These are phyloP conservation scores for Watsonalla binaria DNA, from an alignment of 2,888 invertebrate species.

Conservation along the genomic window DNA sequence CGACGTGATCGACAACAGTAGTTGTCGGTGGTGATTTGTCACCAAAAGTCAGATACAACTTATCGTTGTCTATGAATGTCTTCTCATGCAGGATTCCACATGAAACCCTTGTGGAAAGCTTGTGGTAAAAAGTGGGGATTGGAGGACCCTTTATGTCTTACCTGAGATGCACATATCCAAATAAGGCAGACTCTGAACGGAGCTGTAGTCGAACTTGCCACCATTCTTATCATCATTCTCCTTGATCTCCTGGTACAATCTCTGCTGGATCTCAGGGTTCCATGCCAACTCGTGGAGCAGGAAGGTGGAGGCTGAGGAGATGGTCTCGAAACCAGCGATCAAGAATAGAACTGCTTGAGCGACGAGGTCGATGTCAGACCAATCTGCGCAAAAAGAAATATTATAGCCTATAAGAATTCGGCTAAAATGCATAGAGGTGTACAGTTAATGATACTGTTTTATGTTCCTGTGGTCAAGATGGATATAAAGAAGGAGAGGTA, in stretches of 20 bases:
- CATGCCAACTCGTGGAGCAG: conserved; percentile 27
- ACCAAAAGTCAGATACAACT: too few relatives aligned
- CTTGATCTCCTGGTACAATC: conserved; percentile 28
- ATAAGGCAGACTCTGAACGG: conserved; percentile 18
- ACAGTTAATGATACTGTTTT: too few relatives aligned
- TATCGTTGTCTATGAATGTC: too few relatives aligned
- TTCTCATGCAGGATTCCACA: too few relatives aligned
- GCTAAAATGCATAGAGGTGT: too few relatives aligned
- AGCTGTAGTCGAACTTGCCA: conserved; percentile 52
- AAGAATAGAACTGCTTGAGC: conserved; percentile 26
- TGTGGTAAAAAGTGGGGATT: too few relatives aligned
- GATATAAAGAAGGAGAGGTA: too few relatives aligned
- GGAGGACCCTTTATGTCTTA: neutral
- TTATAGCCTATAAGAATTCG: too few relatives aligned
- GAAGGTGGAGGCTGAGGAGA: conserved; percentile 23
- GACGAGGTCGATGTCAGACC: conserved; percentile 21
- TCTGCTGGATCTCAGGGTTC: conserved; percentile 28
- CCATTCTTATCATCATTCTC: conserved; percentile 30
- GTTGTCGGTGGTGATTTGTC: too few relatives aligned
- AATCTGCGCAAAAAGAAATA: conserved; percentile 8
- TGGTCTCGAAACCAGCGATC: conserved; percentile 28
- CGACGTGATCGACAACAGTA: too few relatives aligned
- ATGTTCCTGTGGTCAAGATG: too few relatives aligned
- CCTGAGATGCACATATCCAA: conserved; percentile 27
- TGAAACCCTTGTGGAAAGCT: too few relatives aligned